Percentiles rank a stretch among this genome's conserved stretches.
Conservation (phyloP, 2,888 invertebrate genomes). For the Cryptocephalus primarius region DNA sequence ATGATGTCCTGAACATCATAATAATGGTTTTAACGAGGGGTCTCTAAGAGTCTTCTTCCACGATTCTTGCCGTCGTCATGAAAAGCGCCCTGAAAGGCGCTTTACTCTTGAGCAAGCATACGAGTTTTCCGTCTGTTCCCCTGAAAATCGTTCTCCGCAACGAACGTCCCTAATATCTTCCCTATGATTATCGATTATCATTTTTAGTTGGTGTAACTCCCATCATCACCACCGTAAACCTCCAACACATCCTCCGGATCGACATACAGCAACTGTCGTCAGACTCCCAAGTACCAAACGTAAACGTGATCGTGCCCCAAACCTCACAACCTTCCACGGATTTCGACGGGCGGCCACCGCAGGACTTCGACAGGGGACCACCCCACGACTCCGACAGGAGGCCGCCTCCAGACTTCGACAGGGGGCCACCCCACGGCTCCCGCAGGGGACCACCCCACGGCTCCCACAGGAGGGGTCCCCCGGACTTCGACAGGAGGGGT, state of each 20-base stretch:
- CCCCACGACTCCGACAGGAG: neutral
- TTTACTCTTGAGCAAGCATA: too few species aligned
- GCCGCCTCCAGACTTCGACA: slow-evolving; percentile 19
- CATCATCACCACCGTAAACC: slow-evolving; percentile 37
- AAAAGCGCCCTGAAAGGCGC: too few species aligned
- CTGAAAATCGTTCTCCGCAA: too few species aligned
- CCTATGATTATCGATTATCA: neutral
- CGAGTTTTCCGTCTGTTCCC: too few species aligned
- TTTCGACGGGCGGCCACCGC: neutral
- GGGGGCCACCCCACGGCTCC: too few species aligned
- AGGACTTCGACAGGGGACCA: neutral
- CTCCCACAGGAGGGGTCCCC: neutral
- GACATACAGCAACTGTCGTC: slow-evolving; percentile 18
- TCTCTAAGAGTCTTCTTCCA: too few species aligned
- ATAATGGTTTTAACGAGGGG: too few species aligned
- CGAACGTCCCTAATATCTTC: too few species aligned
- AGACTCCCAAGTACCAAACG: neutral
- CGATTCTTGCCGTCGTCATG: too few species aligned
- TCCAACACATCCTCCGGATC: slow-evolving; percentile 41
- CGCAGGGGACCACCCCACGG: neutral
- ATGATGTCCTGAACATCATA: too few species aligned
- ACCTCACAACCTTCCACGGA: neutral
- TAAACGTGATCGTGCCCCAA: too few species aligned
- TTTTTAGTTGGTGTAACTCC: slow-evolving; percentile 25
- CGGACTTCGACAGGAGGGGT: neutral